Evolutionary conservation across 2,888 invertebrate genomes (phyloP).

Genomic region (Phoenoteleia sp.): DNA sequence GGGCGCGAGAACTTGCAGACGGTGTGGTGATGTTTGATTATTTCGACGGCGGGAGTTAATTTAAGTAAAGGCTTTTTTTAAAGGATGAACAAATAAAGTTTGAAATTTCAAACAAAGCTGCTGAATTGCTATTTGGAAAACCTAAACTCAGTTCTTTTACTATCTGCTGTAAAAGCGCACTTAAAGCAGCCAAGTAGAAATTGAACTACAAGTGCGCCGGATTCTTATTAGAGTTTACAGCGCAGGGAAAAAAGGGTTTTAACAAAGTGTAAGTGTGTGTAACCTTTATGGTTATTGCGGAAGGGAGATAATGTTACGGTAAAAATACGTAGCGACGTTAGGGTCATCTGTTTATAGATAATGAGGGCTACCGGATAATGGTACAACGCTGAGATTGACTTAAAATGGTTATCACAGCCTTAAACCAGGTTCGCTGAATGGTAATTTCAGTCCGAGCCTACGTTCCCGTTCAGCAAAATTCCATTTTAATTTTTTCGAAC

Average conservation of each 20-base stretch:
- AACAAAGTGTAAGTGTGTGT: conserved; percentile 50
- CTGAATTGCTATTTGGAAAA: conserved; percentile 48
- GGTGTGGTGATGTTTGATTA: neutral
- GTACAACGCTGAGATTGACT: conserved; percentile 24
- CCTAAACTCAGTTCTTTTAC: conserved; percentile 57
- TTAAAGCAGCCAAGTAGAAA: conserved; percentile 63
- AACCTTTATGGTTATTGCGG: conserved; percentile 60
- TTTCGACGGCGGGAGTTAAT: conserved; percentile 34
- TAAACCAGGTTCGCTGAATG: conserved; percentile 26
- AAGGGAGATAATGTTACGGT: conserved; percentile 37
- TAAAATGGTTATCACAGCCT: conserved; percentile 11
- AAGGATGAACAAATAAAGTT: conserved; percentile 48
- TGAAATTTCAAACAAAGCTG: conserved; percentile 50
- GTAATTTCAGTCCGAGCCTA: conserved; percentile 9
- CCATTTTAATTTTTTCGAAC: conserved; percentile 11
- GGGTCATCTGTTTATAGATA: conserved; percentile 44
- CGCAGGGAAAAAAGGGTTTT: conserved; percentile 18
- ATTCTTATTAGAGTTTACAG: conserved; percentile 51
- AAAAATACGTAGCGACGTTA: conserved; percentile 27
- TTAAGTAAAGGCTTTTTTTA: conserved; percentile 19
- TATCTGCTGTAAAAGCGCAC: conserved; percentile 59
- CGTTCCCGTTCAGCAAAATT: conserved; percentile 1
- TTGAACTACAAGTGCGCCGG: conserved; percentile 53
- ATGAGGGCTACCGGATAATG: conserved; percentile 36
- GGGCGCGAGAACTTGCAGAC: neutral